These are phyloP conservation scores for Apogon hyalosoma DNA, from an alignment of 2,797 vertebrate species.

Conservation along the genomic window DNA sequence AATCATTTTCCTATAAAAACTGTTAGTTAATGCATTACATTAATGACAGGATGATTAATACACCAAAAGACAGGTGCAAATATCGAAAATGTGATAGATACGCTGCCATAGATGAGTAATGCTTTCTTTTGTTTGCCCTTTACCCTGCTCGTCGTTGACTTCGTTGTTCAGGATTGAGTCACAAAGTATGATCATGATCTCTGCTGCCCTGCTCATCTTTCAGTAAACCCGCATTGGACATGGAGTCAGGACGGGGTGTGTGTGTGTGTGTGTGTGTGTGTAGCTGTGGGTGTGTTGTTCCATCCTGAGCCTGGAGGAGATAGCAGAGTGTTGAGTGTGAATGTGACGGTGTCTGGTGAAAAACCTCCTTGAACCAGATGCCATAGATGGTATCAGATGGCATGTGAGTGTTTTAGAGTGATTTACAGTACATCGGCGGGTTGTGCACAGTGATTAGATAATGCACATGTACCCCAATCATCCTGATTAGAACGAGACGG, in stretches of 20 bases:
- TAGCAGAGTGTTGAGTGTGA: constrained; percentile 50
- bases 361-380: constrained; percentile 32
- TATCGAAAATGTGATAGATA: constrained; percentile 25
- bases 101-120: constrained; percentile 37
- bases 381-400: constrained; percentile 29
- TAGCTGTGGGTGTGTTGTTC: constrained; percentile 20
- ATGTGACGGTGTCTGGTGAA: constrained; percentile 26
- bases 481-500: constrained; percentile 23
- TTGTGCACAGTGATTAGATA: constrained; percentile 38
- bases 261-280: constrained; percentile 25
- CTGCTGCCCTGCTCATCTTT: constrained; percentile 46
- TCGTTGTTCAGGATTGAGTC: constrained; percentile 58
- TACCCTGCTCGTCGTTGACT: constrained; percentile 14
- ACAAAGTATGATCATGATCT: constrained; percentile 39
- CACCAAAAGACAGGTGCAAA: constrained; percentile 31
- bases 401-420: constrained; percentile 9
- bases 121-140: constrained; percentile 32
- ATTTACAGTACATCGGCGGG: background rate
- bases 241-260: constrained; percentile 9
- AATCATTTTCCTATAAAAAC: background rate
- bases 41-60: background rate
- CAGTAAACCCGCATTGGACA: constrained; percentile 54
- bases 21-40: background rate
- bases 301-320: constrained; percentile 19
- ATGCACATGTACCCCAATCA: constrained; percentile 24